Evolutionary conservation across 2,797 vertebrate species (phyloP), one percentile per base, ranked within the genome.

Genomic region (Sebastolobus altivelis): DNA sequence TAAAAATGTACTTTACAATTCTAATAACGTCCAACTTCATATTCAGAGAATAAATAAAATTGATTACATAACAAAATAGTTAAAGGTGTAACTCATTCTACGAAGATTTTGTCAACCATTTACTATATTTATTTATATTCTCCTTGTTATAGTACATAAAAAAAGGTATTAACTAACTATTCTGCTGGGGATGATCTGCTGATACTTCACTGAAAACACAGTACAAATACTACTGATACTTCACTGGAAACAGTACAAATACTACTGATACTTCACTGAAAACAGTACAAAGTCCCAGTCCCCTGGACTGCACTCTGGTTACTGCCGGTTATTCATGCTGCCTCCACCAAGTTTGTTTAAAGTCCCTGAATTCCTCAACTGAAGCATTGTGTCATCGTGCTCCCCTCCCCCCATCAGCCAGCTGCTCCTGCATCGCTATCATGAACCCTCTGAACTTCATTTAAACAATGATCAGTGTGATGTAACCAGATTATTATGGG

Each of bases 341-440:
- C 61, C 80, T 79, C 78, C 67, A 58, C 71, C 52, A 81, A 84
- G 86, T 93, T 93, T 91, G 91, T 90, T 91, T 92, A 86, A 84
- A 52, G 80, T 66, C 40, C 68, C 73, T 54, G 68, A 86, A 91
- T 94, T 92, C 90, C 82, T 88, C 59, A 72, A 49, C 2, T 12
- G 8, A 6, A 59, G 29, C 66, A 60, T 73, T 78, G 79, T 81
- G 56, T 52, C 12, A 13, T 35, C 2, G 9, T 6, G 12, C 8
- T 35, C 79, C 83, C 84, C 75, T 69, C 83, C 83, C 83, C 88
- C 59, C 83, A 59, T 33, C 75, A 3, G 5, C 40, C 87, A 85
- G 76, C 87, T 83, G 83, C 68, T 83, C 70, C 38, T 49, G 33
- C 68, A 18, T 35, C 40, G 4, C 72, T 7, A 38, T 58, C 72